Percentiles rank a stretch among this genome's conserved stretches.
Evolutionary conservation across 2,888 invertebrate genomes (phyloP).

Genomic region (Yponomeuta sedellus): DNA sequence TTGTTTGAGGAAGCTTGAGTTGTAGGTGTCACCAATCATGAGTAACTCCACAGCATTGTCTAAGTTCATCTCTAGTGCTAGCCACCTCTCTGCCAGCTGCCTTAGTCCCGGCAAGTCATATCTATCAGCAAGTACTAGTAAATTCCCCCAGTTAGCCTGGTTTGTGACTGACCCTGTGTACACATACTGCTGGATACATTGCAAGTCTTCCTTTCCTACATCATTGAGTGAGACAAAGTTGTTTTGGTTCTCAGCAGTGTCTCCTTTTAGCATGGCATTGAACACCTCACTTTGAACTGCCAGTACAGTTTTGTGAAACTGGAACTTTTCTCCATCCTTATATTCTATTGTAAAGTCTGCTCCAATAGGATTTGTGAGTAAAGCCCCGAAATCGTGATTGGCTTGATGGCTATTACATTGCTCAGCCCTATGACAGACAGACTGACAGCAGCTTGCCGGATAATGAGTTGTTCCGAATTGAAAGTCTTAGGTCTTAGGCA

Average conservation of each 20-base stretch:
- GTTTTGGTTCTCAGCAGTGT: slow-evolving; percentile 60
- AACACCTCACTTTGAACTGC: slow-evolving; percentile 61
- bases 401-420: too few species aligned
- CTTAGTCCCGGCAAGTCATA: slow-evolving; percentile 52
- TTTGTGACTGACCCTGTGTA: slow-evolving; percentile 56
- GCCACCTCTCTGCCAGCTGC: slow-evolving; percentile 45
- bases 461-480: too few species aligned
- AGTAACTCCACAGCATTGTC: slow-evolving; percentile 57
- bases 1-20: slow-evolving; percentile 45
- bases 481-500: too few species aligned
- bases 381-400: slow-evolving; percentile 45
- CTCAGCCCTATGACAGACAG: too few species aligned
- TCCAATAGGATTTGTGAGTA: slow-evolving; percentile 50
- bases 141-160: slow-evolving; percentile 43
- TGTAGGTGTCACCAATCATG: slow-evolving; percentile 52
- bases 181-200: slow-evolving; percentile 51
- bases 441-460: too few species aligned
- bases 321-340: slow-evolving; percentile 50
- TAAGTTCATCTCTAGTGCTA: slow-evolving; percentile 40
- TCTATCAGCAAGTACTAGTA: slow-evolving; percentile 56
- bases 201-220: slow-evolving; percentile 50
- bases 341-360: slow-evolving; percentile 62
- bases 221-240: slow-evolving; percentile 53
- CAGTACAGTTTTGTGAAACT: slow-evolving; percentile 53
- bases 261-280: slow-evolving; percentile 64